Evolutionary conservation across 2,113 vertebrate species (phyloP).

Genomic region (Heptranchias perlo): DNA sequence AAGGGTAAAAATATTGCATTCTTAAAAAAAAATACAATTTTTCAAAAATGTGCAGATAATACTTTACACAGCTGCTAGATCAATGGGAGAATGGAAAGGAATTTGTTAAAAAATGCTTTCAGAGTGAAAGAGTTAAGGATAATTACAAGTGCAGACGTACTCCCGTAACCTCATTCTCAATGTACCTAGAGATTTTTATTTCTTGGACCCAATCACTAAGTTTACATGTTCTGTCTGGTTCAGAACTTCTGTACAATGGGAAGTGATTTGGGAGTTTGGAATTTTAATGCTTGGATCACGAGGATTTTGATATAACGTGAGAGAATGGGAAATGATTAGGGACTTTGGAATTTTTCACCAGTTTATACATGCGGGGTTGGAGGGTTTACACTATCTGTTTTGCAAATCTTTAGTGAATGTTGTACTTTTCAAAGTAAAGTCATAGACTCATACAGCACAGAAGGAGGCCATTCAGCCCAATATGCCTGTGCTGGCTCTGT

Average conservation of each 20-base stretch:
- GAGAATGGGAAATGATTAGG: slow-evolving; percentile 26
- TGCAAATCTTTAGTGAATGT: not conserved
- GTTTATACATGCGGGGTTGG: not conserved
- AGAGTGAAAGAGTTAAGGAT: slow-evolving; percentile 17
- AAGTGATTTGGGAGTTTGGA: slow-evolving; percentile 33
- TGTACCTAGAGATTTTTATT: slow-evolving; percentile 5
- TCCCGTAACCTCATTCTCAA: slow-evolving; percentile 8
- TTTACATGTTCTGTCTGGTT: slow-evolving; percentile 31
- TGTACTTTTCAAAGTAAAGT: not conserved
- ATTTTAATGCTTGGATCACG: slow-evolving; percentile 23
- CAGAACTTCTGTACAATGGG: slow-evolving; percentile 11
- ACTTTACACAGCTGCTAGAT: not conserved
- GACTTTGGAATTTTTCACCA: slow-evolving; percentile 19
- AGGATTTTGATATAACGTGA: not conserved
- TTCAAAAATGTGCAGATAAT: not conserved
- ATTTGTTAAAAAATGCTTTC: not conserved
- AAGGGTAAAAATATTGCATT: not conserved
- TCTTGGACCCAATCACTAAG: slow-evolving; percentile 17
- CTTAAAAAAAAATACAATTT: not conserved
- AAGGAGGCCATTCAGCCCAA: not conserved
- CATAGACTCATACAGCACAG: not conserved
- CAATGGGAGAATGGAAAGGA: not conserved
- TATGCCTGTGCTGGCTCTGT: not conserved
- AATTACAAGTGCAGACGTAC: slow-evolving; percentile 15
- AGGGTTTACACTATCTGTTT: not conserved